Evolutionary conservation across 2,888 invertebrate species (phyloP), one percentile per base, ranked within the genome.

Genomic region (Schrankia costaestrigalis): DNA sequence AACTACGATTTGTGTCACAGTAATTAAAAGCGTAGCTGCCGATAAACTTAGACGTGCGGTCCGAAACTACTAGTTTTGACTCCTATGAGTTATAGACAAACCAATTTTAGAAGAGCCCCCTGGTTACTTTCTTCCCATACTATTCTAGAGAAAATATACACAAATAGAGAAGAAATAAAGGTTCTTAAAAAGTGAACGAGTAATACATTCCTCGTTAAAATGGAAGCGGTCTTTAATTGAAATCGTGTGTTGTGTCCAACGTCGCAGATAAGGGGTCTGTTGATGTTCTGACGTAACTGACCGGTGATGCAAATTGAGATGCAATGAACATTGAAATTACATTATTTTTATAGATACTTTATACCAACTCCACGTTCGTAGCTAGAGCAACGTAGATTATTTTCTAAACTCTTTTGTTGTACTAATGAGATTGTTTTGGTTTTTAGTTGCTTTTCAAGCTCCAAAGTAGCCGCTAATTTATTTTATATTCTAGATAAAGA

Each of bases 1-100:
- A 87, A 84, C 80, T 71, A 78, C 77, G 82, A 86, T 83, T 85
- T 85, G 87, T 86, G 87, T 86, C 87, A 83, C 63, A 74, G 84
- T 87, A 87, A 87, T 87, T 87, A 87, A 87, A 87, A 81, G 78
- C 81, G 77, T 84, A 63, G 82, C 84, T 83, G 83, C 77, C 79
- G 87, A 87, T 86, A 82, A 84, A 75, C 68, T 72, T 55, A 59
- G 75, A 70, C 76, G 71, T 72, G 76, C 71, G 67, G 70, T 73
- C 71, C 71, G 69, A 75, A 71, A 70, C 72, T 75, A 75, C 79
- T 75, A 77, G 80, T 77, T 80, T 76, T 72, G 78, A 81, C 78
- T 77, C 71, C 74, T 69, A 71, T 67, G 71, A 73, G 58, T 69
- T 72, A 69, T 68, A 70, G 70, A 71, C 47, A 33, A 69, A 73